A percentile compares a stretch with the other conserved stretches of the same genome.
Evolutionary conservation across 2,797 vertebrate species (phyloP).

Genomic region (Borostomias antarcticus): DNA sequence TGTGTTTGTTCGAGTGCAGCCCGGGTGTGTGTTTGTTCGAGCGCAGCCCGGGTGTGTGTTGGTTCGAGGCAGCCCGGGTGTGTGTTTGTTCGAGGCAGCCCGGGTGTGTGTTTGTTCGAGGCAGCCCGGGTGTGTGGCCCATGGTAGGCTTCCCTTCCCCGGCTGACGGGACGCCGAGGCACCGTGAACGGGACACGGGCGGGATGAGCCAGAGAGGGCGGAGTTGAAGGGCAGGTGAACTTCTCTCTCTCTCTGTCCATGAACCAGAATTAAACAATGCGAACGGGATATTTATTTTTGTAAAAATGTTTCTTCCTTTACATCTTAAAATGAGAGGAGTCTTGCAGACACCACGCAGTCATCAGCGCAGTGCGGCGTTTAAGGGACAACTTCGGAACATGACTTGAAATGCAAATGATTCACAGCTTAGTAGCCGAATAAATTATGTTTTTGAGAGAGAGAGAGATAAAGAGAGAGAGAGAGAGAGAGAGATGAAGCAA

Average conservation of each 20-base stretch:
- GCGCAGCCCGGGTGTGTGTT: background rate
- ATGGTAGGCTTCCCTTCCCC: constrained; percentile 4
- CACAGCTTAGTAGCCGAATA: background rate
- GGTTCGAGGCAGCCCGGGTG: too few relatives aligned
- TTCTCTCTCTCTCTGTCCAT: background rate
- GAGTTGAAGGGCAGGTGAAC: constrained; percentile 35
- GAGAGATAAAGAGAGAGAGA: background rate
- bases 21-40: too few relatives aligned
- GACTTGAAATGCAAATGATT: too few relatives aligned
- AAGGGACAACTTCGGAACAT: too few relatives aligned
- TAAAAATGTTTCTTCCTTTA: background rate
- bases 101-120: background rate
- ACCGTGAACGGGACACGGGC: background rate
- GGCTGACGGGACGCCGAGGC: constrained; percentile 5
- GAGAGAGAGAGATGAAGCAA: too few relatives aligned
- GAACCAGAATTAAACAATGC: background rate
- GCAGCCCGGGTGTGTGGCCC: constrained; percentile 4
- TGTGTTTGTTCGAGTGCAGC: too few relatives aligned
- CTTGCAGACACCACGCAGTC: too few relatives aligned
- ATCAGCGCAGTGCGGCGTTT: too few relatives aligned
- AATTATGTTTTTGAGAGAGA: background rate
- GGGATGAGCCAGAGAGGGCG: constrained; percentile 17
- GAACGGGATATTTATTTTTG: background rate
- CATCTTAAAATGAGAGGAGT: too few relatives aligned
- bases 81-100: too few relatives aligned